Evolutionary conservation across 2,797 vertebrate genomes (phyloP), one percentile per base, ranked within the genome.

Genomic region (Nannoperca australis): DNA sequence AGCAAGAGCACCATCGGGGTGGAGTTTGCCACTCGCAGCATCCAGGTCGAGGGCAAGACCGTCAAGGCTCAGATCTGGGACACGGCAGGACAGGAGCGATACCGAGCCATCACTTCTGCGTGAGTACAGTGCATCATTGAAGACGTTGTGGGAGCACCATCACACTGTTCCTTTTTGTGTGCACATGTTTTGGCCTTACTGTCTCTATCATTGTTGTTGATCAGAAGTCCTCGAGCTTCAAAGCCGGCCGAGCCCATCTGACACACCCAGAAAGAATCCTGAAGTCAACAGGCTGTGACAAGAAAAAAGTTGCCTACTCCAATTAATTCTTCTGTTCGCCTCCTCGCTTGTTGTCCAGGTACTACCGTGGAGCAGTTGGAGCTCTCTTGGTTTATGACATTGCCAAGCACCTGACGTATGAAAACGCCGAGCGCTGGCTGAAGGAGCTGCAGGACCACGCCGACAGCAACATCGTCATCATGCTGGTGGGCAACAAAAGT

Each of bases 1-100:
- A 97, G 97, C 92, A 97, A 97, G 89, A 97, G 96, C 89, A 97
- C 97, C 87, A 97, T 97, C 1, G 97, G 97, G 0, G 97, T 97
- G 91, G 97, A 97, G 92, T 97, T 97, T 0, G 96, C 97, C 74
- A 97, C 97, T 0, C 94, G 96, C 66, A 97, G 96, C 94, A 96
- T 97, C 93, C 95, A 96, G 77, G 97, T 97, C 80, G 97, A 96
- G 74, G 94, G 94, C 76, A 97, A 97, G 91, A 97, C 95, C 0
- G 89, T 97, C 87, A 97, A 97, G 93, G 97, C 96, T 45, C 96
- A 97, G 92, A 96, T 96, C 86, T 96, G 96, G 96, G 96, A 96
- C 86, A 96, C 96, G 0, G 96, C 96, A 0, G 96, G 96, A 34
- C 96, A 96, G 89, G 96, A 97, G 89, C 93, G 96, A 11, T 97